These are phyloP conservation scores for Heterohyrax brucei DNA, from an alignment of 2,797 vertebrate genomes.

Conservation along the genomic window DNA sequence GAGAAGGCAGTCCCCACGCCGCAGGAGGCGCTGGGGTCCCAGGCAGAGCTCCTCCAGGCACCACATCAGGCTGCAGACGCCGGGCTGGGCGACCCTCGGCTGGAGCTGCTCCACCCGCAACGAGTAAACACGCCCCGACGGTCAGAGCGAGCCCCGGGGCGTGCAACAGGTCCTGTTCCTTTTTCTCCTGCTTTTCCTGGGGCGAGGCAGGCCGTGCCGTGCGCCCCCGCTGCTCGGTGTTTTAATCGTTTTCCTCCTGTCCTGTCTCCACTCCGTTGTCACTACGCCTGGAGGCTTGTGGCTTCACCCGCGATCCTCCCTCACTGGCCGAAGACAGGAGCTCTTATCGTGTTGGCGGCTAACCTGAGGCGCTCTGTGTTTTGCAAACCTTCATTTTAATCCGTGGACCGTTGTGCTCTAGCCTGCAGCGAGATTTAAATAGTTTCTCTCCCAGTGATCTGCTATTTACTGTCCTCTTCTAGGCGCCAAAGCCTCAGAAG, in stretches of 20 bases:
- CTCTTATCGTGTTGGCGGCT: background rate
- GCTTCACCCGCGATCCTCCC: background rate
- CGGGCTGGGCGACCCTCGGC: background rate
- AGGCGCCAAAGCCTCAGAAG: background rate
- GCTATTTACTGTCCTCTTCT: background rate
- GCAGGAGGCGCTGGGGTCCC: conserved; percentile 40
- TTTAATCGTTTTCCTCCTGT: background rate
- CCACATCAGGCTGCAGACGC: conserved; percentile 68
- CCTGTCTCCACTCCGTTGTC: background rate
- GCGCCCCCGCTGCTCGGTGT: background rate
- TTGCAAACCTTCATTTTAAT: background rate
- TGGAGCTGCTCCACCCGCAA: background rate
- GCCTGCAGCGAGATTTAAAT: background rate
- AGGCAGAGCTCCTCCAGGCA: conserved; percentile 74
- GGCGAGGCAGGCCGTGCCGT: background rate
- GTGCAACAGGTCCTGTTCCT: background rate
- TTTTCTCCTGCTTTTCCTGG: background rate
- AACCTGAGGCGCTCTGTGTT: background rate
- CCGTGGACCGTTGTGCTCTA: background rate
- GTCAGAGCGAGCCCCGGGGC: background rate
- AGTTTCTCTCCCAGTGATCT: background rate
- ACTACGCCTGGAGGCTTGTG: background rate
- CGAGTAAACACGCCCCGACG: accelerated
- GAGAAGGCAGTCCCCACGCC: conserved; percentile 46
- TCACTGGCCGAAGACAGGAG: background rate